Evolutionary conservation across 2,888 invertebrate species (phyloP), one percentile per base, ranked within the genome.

Genomic region (Digitonthophagus gazella): DNA sequence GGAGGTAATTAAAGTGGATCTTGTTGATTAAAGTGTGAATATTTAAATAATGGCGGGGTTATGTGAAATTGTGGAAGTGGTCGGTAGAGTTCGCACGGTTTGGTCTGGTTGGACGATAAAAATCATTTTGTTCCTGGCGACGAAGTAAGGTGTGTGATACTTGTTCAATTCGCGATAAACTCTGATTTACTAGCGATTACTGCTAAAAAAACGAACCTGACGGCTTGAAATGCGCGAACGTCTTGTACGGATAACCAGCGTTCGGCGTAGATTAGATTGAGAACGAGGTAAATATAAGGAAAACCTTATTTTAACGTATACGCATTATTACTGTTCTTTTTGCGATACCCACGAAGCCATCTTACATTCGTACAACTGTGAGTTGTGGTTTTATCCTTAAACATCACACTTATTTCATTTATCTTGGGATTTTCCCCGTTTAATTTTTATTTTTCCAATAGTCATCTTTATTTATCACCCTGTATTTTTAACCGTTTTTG

Each of bases 41-140:
- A 44, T 70, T 67, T 65, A 22, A 67, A 70, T 65, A 67, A 18
- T 57, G 20, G 65, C 65, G 67, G 67, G 28, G n/a, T n/a, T 6
- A 15, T 16, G 14, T 6, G 15, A 8, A 58, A 61, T 70, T 70
- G 67, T 58, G 56, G 56, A 56, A 65, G 55, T 20, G 64, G 57
- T 65, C 70, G 67, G 57, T 64, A 70, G 70, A 66, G 70, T 67
- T 65, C 70, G 70, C 70, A 19, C 58, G 18, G 54, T 61, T 58
- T 54, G 18, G 55, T 61, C 56, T 20, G 67, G 63, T 65, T 67
- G 64, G 65, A 22, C 57, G 65, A 70, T 67, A 68, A 69, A 65
- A 69, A 71, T 72, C 73, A 74, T 74, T 74, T 73, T 71, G 71
- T 72, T 72, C 71, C 70, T 72, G 68, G 72, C 73, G 71, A 67